Conservation (phyloP, 2,888 invertebrate genomes). For the Callimorpha dominula region DNA sequence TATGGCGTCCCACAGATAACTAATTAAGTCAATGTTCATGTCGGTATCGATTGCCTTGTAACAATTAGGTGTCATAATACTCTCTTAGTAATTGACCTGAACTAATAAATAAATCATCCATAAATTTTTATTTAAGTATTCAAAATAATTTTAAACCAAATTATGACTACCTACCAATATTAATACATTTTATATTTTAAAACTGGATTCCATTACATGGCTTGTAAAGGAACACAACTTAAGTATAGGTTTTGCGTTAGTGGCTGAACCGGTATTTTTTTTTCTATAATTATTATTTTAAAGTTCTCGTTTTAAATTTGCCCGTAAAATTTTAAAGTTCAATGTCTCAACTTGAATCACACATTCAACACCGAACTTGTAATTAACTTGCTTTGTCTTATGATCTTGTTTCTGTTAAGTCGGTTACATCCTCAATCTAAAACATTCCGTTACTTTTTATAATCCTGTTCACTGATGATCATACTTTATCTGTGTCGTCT, state of each 20-base stretch:
- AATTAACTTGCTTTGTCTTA: constrained; percentile 18
- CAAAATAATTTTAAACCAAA: background rate
- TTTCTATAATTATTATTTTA: constrained; percentile 23
- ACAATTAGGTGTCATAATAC: constrained; percentile 40
- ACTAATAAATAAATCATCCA: constrained; percentile 20
- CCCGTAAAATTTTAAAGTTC: constrained; percentile 33
- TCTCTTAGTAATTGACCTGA: constrained; percentile 18
- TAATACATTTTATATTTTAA: constrained; percentile 5
- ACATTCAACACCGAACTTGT: background rate
- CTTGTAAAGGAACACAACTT: constrained; percentile 18
- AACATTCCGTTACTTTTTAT: constrained; percentile 43
- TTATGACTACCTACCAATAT: constrained; percentile 2
- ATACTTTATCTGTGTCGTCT: constrained; percentile 27
- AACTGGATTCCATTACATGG: constrained; percentile 18
- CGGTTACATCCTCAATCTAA: constrained; percentile 18
- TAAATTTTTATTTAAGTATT: too few relatives aligned
- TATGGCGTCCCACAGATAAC: constrained; percentile 35
- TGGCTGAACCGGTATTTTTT: constrained; percentile 14
- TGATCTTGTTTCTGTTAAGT: constrained; percentile 19
- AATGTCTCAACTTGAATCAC: constrained; percentile 30
- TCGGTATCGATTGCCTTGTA: constrained; percentile 40
- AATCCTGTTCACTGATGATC: constrained; percentile 27
- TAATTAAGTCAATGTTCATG: constrained; percentile 23
- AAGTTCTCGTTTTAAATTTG: constrained; percentile 26
- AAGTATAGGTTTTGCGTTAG: constrained; percentile 23